These are phyloP conservation scores for Neogale vison DNA, from an alignment of 2,113 vertebrate species.

Conservation along the genomic window DNA sequence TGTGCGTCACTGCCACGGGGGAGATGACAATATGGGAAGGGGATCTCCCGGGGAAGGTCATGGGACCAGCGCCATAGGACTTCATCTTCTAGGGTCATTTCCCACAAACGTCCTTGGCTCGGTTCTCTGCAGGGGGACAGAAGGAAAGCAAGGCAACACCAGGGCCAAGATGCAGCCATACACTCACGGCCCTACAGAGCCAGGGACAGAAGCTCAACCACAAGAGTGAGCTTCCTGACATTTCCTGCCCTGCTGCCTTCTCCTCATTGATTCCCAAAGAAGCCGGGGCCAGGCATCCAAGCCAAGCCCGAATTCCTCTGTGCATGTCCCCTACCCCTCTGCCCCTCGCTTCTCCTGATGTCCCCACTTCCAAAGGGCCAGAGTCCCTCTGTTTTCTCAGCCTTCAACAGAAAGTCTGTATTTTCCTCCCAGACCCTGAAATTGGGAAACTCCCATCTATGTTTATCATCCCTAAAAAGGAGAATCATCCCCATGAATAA, in stretches of 20 bases:
- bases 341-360: no score
- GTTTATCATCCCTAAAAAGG: background rate
- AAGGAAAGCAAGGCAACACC: background rate
- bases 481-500: background rate
- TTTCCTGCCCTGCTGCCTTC: fast-evolving
- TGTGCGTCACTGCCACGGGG: background rate
- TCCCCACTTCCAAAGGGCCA: background rate
- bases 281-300: fast-evolving
- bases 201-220: background rate
- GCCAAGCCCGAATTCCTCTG: background rate
- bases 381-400: background rate
- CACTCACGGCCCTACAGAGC: background rate
- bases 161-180: background rate
- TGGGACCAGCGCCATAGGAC: background rate
- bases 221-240: fast-evolving
- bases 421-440: background rate
- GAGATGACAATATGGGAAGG: no score
- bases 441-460: background rate
- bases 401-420: background rate
- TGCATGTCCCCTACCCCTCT: fast-evolving
- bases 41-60: background rate
- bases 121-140: background rate
- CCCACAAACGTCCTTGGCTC: background rate
- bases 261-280: background rate
- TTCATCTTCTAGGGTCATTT: background rate